Conservation (phyloP, 2,888 invertebrate species). For the Epinotia demarniana region DNA sequence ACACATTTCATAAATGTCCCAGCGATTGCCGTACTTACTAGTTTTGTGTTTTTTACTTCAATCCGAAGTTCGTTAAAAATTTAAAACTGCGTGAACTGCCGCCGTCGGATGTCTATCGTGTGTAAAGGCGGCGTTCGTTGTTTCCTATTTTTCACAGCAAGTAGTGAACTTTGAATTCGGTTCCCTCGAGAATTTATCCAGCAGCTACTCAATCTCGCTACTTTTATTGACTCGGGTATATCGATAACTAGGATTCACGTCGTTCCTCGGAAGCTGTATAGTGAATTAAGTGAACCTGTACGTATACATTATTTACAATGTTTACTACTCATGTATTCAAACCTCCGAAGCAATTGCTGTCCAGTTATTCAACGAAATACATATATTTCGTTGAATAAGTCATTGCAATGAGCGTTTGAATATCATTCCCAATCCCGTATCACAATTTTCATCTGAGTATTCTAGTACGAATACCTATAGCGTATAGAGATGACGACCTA, state of each 20-base stretch:
- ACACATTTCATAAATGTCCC: background rate
- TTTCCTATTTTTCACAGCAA: constrained; percentile 38
- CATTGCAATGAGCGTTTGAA: background rate
- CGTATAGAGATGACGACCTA: too few relatives aligned
- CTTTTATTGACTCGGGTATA: constrained; percentile 44
- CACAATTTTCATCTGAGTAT: too few relatives aligned
- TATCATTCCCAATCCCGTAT: too few relatives aligned
- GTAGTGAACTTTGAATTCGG: constrained; percentile 43
- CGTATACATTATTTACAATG: constrained; percentile 12
- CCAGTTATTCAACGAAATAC: background rate
- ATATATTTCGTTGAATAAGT: too few relatives aligned
- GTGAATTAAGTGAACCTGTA: constrained; percentile 6
- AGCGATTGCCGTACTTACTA: background rate
- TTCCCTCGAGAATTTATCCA: constrained; percentile 41
- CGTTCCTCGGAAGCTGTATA: constrained; percentile 4
- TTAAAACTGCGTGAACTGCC: background rate
- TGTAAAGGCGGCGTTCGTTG: constrained; percentile 25
- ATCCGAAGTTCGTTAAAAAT: background rate
- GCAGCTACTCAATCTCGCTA: constrained; percentile 44
- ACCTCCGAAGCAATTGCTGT: background rate
- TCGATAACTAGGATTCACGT: constrained; percentile 34
- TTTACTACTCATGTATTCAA: constrained; percentile 6
- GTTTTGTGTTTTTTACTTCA: constrained; percentile 9
- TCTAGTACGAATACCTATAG: too few relatives aligned
- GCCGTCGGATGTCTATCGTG: background rate